Evolutionary conservation across 2,888 invertebrate species (phyloP).

Genomic region (Temnothorax unifasciatus): DNA sequence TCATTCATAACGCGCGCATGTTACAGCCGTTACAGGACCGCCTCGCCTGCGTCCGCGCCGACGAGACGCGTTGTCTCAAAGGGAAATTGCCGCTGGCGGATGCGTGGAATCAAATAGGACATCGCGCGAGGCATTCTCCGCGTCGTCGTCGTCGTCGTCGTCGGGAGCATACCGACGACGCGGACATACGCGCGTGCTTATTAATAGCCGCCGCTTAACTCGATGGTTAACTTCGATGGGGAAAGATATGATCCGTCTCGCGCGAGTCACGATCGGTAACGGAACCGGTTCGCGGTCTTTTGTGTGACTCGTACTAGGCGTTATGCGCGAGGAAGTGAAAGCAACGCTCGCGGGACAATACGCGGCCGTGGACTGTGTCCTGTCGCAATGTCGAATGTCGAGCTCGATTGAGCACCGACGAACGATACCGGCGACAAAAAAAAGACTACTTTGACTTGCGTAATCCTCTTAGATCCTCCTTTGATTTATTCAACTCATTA

Average conservation of each 20-base stretch:
- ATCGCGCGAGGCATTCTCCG: conserved; percentile 13
- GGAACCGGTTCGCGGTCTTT: conserved; percentile 71
- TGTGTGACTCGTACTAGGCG: conserved; percentile 60
- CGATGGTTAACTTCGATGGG: conserved; percentile 35
- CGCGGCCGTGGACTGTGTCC: conserved; percentile 75
- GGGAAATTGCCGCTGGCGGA: conserved; percentile 21
- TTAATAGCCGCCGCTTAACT: conserved; percentile 34
- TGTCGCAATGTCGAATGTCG: conserved; percentile 54
- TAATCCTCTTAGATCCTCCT: conserved; percentile 37
- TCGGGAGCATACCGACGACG: conserved; percentile 3
- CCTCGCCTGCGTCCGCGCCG: neutral
- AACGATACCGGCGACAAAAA: neutral
- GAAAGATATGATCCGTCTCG: conserved; percentile 54
- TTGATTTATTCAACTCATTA: neutral
- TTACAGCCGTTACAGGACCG: neutral
- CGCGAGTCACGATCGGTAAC: conserved; percentile 62
- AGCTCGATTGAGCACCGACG: conserved; percentile 14
- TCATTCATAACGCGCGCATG: conserved; percentile 8
- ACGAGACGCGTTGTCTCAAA: conserved; percentile 27
- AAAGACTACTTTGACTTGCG: conserved; percentile 56
- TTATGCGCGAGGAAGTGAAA: conserved; percentile 80
- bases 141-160: neutral
- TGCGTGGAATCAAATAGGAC: conserved; percentile 30
- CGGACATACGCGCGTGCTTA: neutral
- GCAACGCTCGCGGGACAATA: conserved; percentile 80